Evolutionary conservation across 2,113 vertebrate genomes (phyloP).

Genomic region (Azemiops feae): DNA sequence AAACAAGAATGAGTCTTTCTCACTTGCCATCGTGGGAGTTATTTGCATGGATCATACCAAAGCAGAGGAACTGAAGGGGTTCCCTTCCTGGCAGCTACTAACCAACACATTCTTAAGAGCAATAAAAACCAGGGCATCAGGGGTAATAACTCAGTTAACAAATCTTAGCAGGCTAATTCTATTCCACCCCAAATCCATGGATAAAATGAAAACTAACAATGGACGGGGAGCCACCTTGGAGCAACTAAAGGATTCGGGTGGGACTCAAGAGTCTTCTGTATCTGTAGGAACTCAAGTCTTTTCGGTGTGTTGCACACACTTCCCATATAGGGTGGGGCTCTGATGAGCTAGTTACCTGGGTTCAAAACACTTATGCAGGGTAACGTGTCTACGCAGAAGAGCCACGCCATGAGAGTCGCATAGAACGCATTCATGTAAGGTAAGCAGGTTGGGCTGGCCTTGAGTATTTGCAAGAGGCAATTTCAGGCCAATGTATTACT

Average conservation of each 20-base stretch:
- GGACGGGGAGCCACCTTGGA: not conserved
- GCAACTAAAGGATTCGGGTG: not conserved
- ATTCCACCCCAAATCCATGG: not conserved
- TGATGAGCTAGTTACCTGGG: not conserved
- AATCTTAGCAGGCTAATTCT: not conserved
- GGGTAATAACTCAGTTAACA: not conserved
- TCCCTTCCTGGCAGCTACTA: constrained; percentile 18
- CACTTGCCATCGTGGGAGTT: constrained; percentile 42
- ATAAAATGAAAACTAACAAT: not conserved
- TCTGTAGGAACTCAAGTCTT: not conserved
- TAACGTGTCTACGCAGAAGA: not conserved
- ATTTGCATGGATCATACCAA: not conserved
- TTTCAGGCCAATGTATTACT: not conserved
- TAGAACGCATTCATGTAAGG: not conserved
- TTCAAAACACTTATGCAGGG: not conserved
- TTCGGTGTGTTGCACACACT: not conserved
- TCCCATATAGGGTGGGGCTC: not conserved
- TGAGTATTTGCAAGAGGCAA: not conserved
- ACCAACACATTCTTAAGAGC: not conserved
- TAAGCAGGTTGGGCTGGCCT: not conserved
- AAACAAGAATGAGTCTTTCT: not conserved
- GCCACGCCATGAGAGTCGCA: not conserved
- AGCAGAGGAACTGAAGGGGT: constrained; percentile 19
- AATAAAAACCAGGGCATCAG: not conserved
- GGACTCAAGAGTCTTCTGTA: not conserved